Percentiles rank a stretch among this genome's conserved stretches.
phyloP scores from a whole-genome alignment of 2,888 invertebrate species.

The Polydesmus complanatus region DNA sequence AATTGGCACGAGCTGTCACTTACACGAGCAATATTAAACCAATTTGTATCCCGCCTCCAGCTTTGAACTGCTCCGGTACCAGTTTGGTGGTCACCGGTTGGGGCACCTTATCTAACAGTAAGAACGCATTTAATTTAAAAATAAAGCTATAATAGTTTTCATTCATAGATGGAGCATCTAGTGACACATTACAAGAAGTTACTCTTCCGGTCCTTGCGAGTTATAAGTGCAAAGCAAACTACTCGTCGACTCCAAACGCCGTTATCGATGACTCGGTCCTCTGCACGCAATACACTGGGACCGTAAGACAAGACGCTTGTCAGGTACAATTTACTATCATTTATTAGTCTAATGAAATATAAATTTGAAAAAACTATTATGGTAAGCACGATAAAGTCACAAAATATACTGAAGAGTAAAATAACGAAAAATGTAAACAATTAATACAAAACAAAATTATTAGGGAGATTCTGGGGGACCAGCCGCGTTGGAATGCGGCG shows the following conservation, averaged over 20 bases:
- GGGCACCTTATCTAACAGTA: background rate
- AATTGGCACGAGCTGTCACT: background rate
- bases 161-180: background rate
- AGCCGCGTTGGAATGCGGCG: background rate
- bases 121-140: background rate
- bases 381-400: too few relatives aligned
- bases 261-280: background rate
- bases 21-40: background rate
- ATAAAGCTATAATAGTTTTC: background rate
- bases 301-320: background rate
- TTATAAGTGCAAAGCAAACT: background rate
- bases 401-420: too few relatives aligned
- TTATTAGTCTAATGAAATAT: too few relatives aligned
- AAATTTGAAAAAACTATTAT: too few relatives aligned
- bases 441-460: background rate
- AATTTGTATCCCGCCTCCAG: background rate
- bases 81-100: background rate
- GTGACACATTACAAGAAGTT: background rate
- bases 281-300: background rate
- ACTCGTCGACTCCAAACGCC: background rate
- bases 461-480: conserved; percentile 8
- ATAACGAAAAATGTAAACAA: too few relatives aligned
- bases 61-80: background rate
- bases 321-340: background rate
- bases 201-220: background rate